phyloP scores from a whole-genome alignment of 1,140 invertebrate genomes.

The Tetragnatha versicolor region DNA sequence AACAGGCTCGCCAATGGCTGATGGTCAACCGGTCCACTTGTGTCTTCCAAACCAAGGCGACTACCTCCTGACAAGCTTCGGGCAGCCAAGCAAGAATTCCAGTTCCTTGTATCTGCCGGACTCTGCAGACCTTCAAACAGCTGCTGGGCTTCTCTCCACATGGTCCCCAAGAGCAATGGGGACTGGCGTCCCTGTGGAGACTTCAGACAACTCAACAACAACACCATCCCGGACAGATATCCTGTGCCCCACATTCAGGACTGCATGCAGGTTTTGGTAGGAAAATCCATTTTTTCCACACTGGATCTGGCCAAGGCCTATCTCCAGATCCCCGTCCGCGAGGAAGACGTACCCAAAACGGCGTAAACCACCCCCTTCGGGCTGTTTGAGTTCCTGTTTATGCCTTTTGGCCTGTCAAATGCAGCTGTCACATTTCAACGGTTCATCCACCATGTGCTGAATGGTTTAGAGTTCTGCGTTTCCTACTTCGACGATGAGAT shows the following conservation, averaged over 20 bases:
- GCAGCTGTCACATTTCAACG: slow-evolving; percentile 11
- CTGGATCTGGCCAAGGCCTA: background rate
- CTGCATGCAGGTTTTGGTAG: background rate
- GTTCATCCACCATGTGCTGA: background rate
- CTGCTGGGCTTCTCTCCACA: background rate
- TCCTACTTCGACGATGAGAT: background rate
- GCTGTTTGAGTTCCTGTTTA: background rate
- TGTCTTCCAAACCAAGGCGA: background rate
- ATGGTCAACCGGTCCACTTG: background rate
- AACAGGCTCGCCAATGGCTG: too few species aligned
- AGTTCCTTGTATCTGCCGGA: background rate
- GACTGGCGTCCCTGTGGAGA: slow-evolving; percentile 15
- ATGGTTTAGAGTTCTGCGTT: background rate
- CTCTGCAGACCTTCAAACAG: background rate
- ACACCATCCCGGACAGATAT: background rate
- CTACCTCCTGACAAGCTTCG: slow-evolving; percentile 9
- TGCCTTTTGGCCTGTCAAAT: background rate
- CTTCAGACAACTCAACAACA: background rate
- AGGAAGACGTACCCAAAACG: background rate
- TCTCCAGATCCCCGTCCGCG: background rate
- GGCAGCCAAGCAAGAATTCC: slow-evolving; percentile 35
- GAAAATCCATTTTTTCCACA: background rate
- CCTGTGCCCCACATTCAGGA: slow-evolving; percentile 6
- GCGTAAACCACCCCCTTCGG: background rate
- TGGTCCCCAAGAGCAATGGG: background rate